Conservation (phyloP, 2,888 invertebrate species). For the Papilio gigon region DNA sequence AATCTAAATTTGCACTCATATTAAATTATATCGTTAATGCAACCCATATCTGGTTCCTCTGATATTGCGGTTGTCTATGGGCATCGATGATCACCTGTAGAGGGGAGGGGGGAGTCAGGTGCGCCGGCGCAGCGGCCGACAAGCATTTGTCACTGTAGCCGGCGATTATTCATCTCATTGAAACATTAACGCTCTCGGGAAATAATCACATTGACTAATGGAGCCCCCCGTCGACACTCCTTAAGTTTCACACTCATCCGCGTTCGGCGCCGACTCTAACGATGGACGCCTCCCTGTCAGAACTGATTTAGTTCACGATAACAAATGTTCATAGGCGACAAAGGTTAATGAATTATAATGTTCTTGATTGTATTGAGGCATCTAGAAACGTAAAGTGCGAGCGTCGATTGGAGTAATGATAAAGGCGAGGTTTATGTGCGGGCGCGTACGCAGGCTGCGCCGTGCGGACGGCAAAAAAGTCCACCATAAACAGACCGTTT, state of each 20-base stretch:
- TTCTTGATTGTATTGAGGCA: slow-evolving; percentile 32
- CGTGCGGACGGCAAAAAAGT: slow-evolving; percentile 72
- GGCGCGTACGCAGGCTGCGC: slow-evolving; percentile 58
- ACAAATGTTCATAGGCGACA: slow-evolving; percentile 51
- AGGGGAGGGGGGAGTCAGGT: slow-evolving; percentile 55
- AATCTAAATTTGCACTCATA: too few relatives aligned
- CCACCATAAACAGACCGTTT: slow-evolving; percentile 80
- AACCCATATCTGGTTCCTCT: too few relatives aligned
- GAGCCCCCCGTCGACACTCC: slow-evolving; percentile 81
- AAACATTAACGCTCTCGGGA: slow-evolving; percentile 76
- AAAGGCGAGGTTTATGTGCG: slow-evolving; percentile 70
- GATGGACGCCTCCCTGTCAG: slow-evolving; percentile 60
- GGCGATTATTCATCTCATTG: slow-evolving; percentile 75
- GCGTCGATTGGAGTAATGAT: slow-evolving; percentile 65
- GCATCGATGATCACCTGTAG: too few relatives aligned
- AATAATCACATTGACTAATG: slow-evolving; percentile 82
- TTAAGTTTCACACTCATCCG: slow-evolving; percentile 72
- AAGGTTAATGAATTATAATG: slow-evolving; percentile 51
- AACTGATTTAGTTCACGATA: slow-evolving; percentile 63
- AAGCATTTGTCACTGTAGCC: slow-evolving; percentile 80
- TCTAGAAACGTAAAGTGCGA: slow-evolving; percentile 50
- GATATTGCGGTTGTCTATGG: too few relatives aligned
- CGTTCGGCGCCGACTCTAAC: slow-evolving; percentile 47
- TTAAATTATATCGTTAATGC: too few relatives aligned
- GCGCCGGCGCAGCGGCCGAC: slow-evolving; percentile 72